Evolutionary conservation across 53 echinoderm and acorn worm species (phyloP), one percentile per base, ranked within the genome.

Genomic region (Crossaster papposus): DNA sequence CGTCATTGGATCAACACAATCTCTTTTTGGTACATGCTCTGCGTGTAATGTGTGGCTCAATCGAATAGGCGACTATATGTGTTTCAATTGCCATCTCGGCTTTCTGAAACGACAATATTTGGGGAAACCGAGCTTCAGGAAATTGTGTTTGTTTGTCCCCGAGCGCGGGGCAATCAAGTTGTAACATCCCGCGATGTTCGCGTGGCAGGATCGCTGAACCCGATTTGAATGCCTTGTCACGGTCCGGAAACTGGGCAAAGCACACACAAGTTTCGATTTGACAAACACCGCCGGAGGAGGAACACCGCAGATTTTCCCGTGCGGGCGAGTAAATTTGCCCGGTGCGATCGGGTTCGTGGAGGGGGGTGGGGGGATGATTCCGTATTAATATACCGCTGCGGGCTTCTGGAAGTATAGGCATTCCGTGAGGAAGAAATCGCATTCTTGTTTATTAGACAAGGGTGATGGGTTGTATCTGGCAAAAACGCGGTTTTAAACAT

Each of bases 41-140:
- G 75, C 72, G 26, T 5, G 10, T 71, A 17, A 15, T 20, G 17
- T 74, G 36, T n/a, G 75, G 28, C 15, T 15, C 36, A 1, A 34
- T 32, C 44, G 44, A 44, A 44, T 44, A 44, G 6, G 44, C 68
- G 36, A n/a, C n/a, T n/a, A 2, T 74, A 14, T 14, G 33, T 74
- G 75, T 74, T 74, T 33, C 75, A 74, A 74, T 32, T 74, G 20
- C 37, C 75, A 44, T 44, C 75, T 68, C 75, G 28, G 75, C 75
- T 74, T 74, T 74, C 14, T 14, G 20, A 36, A 74, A 22, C 31
- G 75, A 74, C 75, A 74, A 74, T 74, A 74, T 74, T 74, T 74
- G 33, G 33, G 3, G 75, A 74, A 74, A 74, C 75, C 36, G 36
- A 36, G 34, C 36, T 36, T 14, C 58, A 74, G 36, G 34, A 74